These are phyloP conservation scores for Isoperla grammatica DNA, from an alignment of 2,888 invertebrate species.

Conservation along the genomic window DNA sequence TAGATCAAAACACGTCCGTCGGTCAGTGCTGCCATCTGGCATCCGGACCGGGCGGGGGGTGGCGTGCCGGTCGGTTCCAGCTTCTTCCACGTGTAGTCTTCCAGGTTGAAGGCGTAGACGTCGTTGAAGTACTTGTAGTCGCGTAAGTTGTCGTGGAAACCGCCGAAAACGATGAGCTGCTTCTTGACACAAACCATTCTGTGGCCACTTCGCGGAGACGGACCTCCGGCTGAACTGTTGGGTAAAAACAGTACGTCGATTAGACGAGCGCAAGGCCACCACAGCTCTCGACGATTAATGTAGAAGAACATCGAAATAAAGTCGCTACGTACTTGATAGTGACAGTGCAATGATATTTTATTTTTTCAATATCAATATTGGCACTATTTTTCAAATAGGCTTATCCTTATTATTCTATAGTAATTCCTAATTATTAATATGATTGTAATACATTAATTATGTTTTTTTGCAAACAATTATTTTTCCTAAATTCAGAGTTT, in stretches of 20 bases:
- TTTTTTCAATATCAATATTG: too few species aligned
- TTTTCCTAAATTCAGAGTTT: too few species aligned
- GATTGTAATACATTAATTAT: too few species aligned
- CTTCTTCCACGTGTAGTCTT: conserved; percentile 71
- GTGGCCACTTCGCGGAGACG: conserved; percentile 82
- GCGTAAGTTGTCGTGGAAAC: conserved; percentile 83
- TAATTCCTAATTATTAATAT: too few species aligned
- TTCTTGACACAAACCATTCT: conserved; percentile 79
- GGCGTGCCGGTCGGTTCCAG: conserved; percentile 58
- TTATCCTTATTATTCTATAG: too few species aligned
- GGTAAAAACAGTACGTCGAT: conserved; percentile 38
- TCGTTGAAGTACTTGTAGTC: conserved; percentile 89
- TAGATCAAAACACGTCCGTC: conserved; percentile 64
- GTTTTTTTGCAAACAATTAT: too few species aligned
- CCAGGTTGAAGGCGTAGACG: conserved; percentile 71
- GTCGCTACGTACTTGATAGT: too few species aligned
- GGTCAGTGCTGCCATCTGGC: conserved; percentile 59
- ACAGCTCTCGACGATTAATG: too few species aligned
- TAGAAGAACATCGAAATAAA: too few species aligned
- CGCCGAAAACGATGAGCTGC: conserved; percentile 80
- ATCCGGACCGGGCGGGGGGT: conserved; percentile 76
- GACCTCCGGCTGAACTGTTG: conserved; percentile 61
- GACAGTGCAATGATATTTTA: too few species aligned
- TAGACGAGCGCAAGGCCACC: too few species aligned
- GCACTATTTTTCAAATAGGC: too few species aligned